Evolutionary conservation across 2,888 invertebrate genomes (phyloP).

Genomic region (Antitype chi): DNA sequence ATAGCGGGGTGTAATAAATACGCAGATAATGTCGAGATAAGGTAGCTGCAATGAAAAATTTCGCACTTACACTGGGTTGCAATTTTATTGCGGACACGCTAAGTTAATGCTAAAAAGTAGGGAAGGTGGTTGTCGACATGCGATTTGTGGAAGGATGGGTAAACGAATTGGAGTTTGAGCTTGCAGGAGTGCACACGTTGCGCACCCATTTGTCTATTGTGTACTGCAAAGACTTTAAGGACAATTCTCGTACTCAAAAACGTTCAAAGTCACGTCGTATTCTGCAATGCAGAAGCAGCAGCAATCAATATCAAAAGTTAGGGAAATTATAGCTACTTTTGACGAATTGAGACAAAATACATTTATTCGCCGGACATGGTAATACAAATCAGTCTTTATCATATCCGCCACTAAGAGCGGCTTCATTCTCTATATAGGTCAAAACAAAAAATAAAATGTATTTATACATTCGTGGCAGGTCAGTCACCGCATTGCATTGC

Average conservation of each 20-base stretch:
- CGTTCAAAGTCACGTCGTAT: neutral
- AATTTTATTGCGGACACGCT: slow-evolving; percentile 59
- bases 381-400: too few species aligned
- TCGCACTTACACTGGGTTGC: slow-evolving; percentile 45
- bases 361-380: too few species aligned
- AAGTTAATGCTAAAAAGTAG: slow-evolving; percentile 40
- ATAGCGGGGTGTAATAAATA: slow-evolving; percentile 57
- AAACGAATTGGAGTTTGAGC: neutral
- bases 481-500: slow-evolving; percentile 22
- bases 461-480: neutral
- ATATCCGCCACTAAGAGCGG: too few species aligned
- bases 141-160: slow-evolving; percentile 7
- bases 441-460: slow-evolving; percentile 1
- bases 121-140: slow-evolving; percentile 3
- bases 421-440: slow-evolving; percentile 1
- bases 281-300: neutral
- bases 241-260: neutral
- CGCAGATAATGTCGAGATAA: slow-evolving; percentile 62
- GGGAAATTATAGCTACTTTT: neutral
- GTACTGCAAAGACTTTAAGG: neutral
- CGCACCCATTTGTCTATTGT: neutral
- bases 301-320: neutral
- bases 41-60: slow-evolving; percentile 61
- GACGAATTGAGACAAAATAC: too few species aligned
- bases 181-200: neutral